Percentiles rank a stretch among this genome's conserved stretches.
Conservation (phyloP, 2,113 vertebrate genomes). For the Ciconia maguari region DNA sequence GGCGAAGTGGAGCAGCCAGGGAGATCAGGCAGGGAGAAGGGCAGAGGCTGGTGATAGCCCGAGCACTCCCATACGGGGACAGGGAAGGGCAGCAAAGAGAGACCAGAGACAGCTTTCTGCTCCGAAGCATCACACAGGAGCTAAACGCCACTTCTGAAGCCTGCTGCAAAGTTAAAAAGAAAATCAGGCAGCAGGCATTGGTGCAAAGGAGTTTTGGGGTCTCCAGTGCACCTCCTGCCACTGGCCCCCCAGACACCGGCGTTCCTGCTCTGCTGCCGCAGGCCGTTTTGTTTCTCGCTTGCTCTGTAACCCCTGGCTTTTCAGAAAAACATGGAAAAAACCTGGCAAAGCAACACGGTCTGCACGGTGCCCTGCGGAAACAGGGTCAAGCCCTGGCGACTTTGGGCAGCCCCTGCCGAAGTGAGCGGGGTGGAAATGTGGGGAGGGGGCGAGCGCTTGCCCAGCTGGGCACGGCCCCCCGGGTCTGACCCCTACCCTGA, state of each 20-base stretch:
- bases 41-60: neutral
- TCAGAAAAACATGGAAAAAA: neutral
- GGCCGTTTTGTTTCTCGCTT: neutral
- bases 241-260: too few species aligned
- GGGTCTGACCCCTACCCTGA: neutral
- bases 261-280: neutral
- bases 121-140: fast-evolving
- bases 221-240: neutral
- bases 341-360: neutral
- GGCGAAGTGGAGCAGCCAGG: neutral
- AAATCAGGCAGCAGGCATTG: neutral
- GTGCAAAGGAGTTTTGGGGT: neutral
- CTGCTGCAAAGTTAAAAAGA: neutral
- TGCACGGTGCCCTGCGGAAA: neutral
- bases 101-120: neutral
- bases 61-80: neutral
- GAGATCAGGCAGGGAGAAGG: neutral
- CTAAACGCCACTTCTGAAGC: neutral
- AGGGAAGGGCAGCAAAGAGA: neutral
- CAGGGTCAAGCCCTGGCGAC: neutral
- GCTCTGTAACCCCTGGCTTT: neutral
- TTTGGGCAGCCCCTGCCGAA: neutral
- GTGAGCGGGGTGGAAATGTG: fast-evolving
- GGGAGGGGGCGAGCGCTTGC: neutral
- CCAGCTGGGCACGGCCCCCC: neutral